These are phyloP conservation scores for Rhagoletis pomonella DNA, from an alignment of 1,140 invertebrate genomes.

Conservation along the genomic window DNA sequence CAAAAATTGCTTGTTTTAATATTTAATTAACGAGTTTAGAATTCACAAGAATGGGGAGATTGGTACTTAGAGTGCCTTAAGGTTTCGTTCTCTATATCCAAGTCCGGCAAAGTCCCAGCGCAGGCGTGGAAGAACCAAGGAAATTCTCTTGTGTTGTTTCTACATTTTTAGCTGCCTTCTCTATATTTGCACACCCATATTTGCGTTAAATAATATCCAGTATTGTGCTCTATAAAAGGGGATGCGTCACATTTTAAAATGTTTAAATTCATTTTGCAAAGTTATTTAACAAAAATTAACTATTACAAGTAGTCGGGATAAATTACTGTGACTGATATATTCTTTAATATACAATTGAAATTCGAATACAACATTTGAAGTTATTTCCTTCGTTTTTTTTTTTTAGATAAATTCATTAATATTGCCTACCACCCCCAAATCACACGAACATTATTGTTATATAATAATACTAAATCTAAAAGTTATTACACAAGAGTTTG, in stretches of 20 bases:
- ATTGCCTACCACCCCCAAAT: neutral
- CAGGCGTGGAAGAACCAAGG: constrained; percentile 23
- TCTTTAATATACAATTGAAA: no score
- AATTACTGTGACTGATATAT: neutral
- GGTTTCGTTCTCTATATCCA: neutral
- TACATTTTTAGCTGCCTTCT: neutral
- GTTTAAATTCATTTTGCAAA: neutral
- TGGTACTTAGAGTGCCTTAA: neutral
- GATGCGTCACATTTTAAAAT: constrained; percentile 30
- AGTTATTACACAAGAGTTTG: no score
- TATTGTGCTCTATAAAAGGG: neutral
- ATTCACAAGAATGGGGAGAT: no score
- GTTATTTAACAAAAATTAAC: neutral
- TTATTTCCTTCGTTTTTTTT: neutral
- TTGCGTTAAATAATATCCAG: neutral
- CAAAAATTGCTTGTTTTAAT: neutral
- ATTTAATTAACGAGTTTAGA: neutral
- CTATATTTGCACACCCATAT: constrained; percentile 2
- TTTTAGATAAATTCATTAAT: neutral
- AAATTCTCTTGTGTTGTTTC: neutral
- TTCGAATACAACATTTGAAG: neutral
- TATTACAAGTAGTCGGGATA: neutral
- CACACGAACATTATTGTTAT: neutral
- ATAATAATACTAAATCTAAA: neutral
- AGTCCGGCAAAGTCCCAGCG: neutral